These are phyloP conservation scores for Sisyra nigra DNA, from an alignment of 2,888 invertebrate species.

Conservation along the genomic window DNA sequence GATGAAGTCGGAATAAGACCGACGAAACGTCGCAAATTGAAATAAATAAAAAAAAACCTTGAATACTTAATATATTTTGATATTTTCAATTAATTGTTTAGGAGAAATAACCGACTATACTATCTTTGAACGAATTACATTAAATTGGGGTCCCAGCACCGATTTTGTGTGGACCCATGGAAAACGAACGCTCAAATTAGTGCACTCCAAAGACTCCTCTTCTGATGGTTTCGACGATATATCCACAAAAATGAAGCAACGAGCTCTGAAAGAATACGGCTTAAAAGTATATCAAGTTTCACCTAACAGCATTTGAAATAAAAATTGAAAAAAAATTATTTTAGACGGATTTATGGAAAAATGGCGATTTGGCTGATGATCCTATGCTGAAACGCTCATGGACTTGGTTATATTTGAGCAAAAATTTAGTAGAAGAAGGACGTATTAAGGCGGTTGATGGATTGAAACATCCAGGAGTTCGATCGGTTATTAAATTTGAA, in stretches of 20 bases:
- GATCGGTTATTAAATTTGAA: slow-evolving; percentile 37
- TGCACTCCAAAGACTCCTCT: slow-evolving; percentile 33
- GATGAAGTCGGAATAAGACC: too few species aligned
- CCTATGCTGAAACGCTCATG: slow-evolving; percentile 63
- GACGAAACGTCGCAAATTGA: too few species aligned
- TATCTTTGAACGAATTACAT: slow-evolving; percentile 66
- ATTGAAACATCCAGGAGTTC: slow-evolving; percentile 45
- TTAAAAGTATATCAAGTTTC: slow-evolving; percentile 41
- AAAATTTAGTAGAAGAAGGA: slow-evolving; percentile 51
- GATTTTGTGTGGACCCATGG: slow-evolving; percentile 63
- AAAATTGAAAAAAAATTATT: slow-evolving; percentile 13
- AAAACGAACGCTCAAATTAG: slow-evolving; percentile 41
- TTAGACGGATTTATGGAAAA: slow-evolving; percentile 58
- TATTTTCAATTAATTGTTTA: slow-evolving; percentile 21
- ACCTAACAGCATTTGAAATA: background rate
- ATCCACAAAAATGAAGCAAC: slow-evolving; percentile 50
- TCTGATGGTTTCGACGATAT: slow-evolving; percentile 38
- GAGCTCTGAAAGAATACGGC: slow-evolving; percentile 63
- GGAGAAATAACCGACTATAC: slow-evolving; percentile 54
- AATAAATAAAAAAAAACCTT: too few species aligned
- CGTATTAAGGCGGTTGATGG: slow-evolving; percentile 31
- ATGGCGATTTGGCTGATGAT: slow-evolving; percentile 63
- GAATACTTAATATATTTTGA: too few species aligned
- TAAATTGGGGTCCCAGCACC: slow-evolving; percentile 62
- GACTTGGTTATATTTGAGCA: slow-evolving; percentile 64